Percentiles rank a stretch among this genome's conserved stretches.
Conservation (phyloP, 2,113 vertebrate species). For the Channa maculata region DNA sequence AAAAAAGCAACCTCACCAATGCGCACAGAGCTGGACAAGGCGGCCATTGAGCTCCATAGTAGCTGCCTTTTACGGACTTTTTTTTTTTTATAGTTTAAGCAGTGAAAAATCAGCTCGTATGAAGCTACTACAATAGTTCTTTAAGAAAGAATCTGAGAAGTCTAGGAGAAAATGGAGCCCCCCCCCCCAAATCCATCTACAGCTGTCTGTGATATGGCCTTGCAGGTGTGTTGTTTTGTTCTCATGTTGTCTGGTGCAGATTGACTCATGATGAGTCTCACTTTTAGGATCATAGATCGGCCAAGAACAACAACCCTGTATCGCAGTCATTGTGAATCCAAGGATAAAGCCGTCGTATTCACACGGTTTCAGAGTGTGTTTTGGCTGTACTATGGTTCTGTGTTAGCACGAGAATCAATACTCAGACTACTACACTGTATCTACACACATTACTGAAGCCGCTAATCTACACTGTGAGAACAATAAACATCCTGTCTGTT, state of each 20-base stretch:
- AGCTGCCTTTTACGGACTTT: constrained; percentile 35
- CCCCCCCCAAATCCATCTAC: too few species aligned
- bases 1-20: constrained; percentile 45
- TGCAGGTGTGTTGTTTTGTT: too few species aligned
- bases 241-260: not conserved
- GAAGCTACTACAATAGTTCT: constrained; percentile 9
- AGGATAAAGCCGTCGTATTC: not conserved
- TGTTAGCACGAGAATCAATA: constrained; percentile 2
- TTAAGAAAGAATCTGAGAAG: constrained; percentile 13
- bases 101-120: constrained; percentile 13
- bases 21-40: constrained; percentile 69
- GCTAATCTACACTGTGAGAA: constrained; percentile 46
- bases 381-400: constrained; percentile 4
- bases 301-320: not conserved
- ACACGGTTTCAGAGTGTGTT: constrained; percentile 1
- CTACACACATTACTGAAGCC: not conserved
- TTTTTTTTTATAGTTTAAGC: constrained; percentile 50
- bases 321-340: too few species aligned
- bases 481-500: constrained; percentile 61
- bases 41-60: constrained; percentile 56
- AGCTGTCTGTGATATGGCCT: too few species aligned
- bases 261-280: not conserved
- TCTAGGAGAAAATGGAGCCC: constrained; percentile 12
- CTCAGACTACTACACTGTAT: constrained; percentile 24
- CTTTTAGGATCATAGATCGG: not conserved